Conservation (phyloP, 2,888 invertebrate genomes). For the Lepidochrysops patricia region DNA sequence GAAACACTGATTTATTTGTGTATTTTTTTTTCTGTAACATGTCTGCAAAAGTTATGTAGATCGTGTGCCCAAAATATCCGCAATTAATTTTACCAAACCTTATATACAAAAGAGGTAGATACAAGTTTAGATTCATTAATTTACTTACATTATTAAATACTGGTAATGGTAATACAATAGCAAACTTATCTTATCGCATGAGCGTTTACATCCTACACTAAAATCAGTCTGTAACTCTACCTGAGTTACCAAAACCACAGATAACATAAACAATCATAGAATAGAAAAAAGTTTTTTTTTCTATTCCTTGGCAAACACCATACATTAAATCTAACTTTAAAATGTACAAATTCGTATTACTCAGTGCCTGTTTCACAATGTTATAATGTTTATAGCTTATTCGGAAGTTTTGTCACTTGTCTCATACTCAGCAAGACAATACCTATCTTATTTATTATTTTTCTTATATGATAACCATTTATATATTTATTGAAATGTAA, state of each 20-base stretch:
- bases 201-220: constrained; percentile 64
- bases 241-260: constrained; percentile 38
- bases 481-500: constrained; percentile 22
- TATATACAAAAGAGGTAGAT: constrained; percentile 70
- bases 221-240: constrained; percentile 69
- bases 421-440: too few species aligned
- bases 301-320: not conserved
- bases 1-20: too few species aligned
- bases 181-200: constrained; percentile 29
- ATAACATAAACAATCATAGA: not conserved
- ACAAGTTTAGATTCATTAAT: constrained; percentile 59
- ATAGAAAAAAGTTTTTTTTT: too few species aligned
- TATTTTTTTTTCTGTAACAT: too few species aligned
- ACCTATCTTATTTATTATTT: too few species aligned
- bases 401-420: too few species aligned
- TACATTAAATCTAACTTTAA: not conserved
- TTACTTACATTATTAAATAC: constrained; percentile 62
- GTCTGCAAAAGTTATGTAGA: too few species aligned
- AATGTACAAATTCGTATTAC: not conserved
- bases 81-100: too few species aligned
- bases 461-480: constrained; percentile 2
- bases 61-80: too few species aligned
- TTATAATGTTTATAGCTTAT: too few species aligned
- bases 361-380: not conserved
- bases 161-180: constrained; percentile 57